These are phyloP conservation scores for Latrodectus hesperus DNA, from an alignment of 2,888 invertebrate species.

Conservation along the genomic window DNA sequence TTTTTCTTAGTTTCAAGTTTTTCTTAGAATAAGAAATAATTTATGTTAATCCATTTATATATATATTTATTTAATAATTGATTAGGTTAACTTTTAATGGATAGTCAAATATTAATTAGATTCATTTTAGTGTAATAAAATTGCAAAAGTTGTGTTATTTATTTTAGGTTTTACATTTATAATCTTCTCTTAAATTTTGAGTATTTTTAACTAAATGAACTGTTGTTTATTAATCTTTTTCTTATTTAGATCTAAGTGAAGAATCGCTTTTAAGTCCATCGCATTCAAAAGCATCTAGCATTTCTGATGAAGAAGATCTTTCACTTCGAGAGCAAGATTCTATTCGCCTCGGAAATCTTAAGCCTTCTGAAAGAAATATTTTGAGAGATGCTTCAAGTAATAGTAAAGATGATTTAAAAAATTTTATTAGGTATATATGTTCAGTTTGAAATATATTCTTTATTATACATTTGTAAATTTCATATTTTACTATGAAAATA, in stretches of 20 bases:
- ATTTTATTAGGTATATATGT: conserved; percentile 79
- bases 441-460: not conserved
- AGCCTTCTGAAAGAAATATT: conserved; percentile 78
- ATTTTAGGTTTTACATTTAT: too few relatives aligned
- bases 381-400: conserved; percentile 85
- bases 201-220: not conserved
- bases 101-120: too few relatives aligned
- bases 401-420: conserved; percentile 82
- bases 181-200: too few relatives aligned
- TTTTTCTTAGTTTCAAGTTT: too few relatives aligned
- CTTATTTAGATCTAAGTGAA: conserved; percentile 62
- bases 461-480: too few relatives aligned
- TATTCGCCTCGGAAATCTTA: conserved; percentile 69
- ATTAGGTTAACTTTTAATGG: too few relatives aligned
- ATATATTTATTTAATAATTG: too few relatives aligned
- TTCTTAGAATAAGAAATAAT: too few relatives aligned
- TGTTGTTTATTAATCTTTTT: not conserved
- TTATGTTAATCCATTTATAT: too few relatives aligned
- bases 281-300: conserved; percentile 55
- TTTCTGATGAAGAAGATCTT: conserved; percentile 67
- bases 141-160: too few relatives aligned
- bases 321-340: conserved; percentile 57
- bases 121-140: too few relatives aligned
- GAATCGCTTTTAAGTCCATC: conserved; percentile 67
- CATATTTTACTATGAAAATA: too few relatives aligned